phyloP scores from a whole-genome alignment of 2,888 invertebrate genomes.

The Drosophila kuntzei region DNA sequence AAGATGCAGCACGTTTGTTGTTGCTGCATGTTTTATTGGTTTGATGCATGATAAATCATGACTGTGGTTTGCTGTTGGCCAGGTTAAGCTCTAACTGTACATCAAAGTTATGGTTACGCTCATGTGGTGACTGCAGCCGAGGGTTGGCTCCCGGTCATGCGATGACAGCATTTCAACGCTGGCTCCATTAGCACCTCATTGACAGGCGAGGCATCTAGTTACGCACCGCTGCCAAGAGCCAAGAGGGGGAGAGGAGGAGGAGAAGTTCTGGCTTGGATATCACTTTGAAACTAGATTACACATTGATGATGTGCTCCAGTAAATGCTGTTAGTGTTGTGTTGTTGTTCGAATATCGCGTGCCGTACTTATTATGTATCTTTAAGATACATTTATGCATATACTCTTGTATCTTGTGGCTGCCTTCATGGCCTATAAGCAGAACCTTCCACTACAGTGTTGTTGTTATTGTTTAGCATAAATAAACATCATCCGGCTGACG shows the following conservation, averaged over 20 bases:
- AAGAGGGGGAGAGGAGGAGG: not conserved
- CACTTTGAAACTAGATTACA: constrained; percentile 43
- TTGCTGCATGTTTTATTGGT: constrained; percentile 31
- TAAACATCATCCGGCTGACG: constrained; percentile 19
- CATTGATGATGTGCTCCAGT: constrained; percentile 66
- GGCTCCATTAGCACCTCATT: constrained; percentile 78
- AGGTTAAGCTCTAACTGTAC: constrained; percentile 55
- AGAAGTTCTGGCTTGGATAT: constrained; percentile 15
- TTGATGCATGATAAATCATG: constrained; percentile 48
- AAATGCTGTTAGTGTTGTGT: constrained; percentile 36
- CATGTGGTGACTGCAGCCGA: constrained; percentile 10
- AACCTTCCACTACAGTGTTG: constrained; percentile 25
- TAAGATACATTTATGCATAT: constrained; percentile 48
- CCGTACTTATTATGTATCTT: constrained; percentile 60
- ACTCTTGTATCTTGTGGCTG: constrained; percentile 36
- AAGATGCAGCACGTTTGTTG: constrained; percentile 31
- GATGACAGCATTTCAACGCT: constrained; percentile 54
- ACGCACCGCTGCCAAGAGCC: constrained; percentile 42
- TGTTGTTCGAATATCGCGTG: constrained; percentile 64
- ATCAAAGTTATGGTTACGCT: constrained; percentile 48
- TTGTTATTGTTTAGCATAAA: constrained; percentile 27
- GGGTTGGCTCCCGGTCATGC: constrained; percentile 40
- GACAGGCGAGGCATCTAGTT: constrained; percentile 70
- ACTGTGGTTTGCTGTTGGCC: constrained; percentile 50
- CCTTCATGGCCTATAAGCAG: constrained; percentile 45